phyloP scores from a whole-genome alignment of 1,140 invertebrate species.

The Laupala kohalensis region DNA sequence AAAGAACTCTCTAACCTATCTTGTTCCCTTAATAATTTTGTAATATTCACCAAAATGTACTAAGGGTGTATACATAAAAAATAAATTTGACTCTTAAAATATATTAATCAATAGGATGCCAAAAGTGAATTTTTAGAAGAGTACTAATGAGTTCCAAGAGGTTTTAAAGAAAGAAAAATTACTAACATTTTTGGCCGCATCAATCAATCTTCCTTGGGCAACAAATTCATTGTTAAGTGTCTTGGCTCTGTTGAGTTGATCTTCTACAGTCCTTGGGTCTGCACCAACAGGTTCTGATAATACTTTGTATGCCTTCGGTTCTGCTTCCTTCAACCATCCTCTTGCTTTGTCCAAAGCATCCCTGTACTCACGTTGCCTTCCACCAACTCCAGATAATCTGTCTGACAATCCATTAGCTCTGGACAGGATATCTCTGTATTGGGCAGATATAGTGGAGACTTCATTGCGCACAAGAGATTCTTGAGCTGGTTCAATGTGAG shows the following conservation, averaged over 20 bases:
- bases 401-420: conserved; percentile 74
- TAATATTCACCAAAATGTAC: no score
- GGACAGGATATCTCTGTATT: conserved; percentile 61
- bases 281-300: conserved; percentile 70
- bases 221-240: conserved; percentile 75
- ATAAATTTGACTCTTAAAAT: background rate
- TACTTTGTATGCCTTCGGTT: conserved; percentile 58
- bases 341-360: conserved; percentile 72
- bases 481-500: conserved; percentile 56
- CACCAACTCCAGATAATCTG: conserved; percentile 57
- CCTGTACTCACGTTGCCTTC: conserved; percentile 64
- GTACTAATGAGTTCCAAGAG: no score
- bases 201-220: conserved; percentile 69
- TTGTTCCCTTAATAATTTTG: no score
- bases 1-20: no score
- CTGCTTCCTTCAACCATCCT: conserved; percentile 68
- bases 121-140: no score
- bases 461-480: conserved; percentile 57
- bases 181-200: conserved; percentile 54
- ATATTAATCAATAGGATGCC: no score
- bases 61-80: background rate
- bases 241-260: conserved; percentile 74
- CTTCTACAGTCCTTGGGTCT: conserved; percentile 74
- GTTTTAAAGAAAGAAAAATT: no score
- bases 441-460: conserved; percentile 51